A percentile compares a stretch with the other conserved stretches of the same genome.
Conservation (phyloP, 2,888 invertebrate genomes). For the Biston betularia region DNA sequence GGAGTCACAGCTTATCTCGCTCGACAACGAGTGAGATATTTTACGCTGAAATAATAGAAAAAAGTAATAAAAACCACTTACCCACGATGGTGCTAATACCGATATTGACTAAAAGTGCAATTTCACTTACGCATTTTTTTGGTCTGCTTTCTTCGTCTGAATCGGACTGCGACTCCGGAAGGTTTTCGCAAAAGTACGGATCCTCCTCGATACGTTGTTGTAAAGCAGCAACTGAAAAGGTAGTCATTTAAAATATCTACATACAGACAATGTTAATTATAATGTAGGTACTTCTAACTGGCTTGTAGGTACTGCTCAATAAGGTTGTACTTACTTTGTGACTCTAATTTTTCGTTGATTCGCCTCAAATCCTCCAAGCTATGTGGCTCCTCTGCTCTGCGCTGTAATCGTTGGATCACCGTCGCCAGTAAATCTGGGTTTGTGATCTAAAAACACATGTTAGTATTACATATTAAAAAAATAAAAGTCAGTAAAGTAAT, state of each 20-base stretch:
- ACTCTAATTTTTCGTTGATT: constrained; percentile 52
- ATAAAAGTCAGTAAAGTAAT: neutral
- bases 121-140: constrained; percentile 17
- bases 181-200: too few species aligned
- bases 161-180: neutral
- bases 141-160: constrained; percentile 4
- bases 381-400: constrained; percentile 25
- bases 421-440: constrained; percentile 53
- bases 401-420: constrained; percentile 53
- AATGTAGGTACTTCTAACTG: neutral
- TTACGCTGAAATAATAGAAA: too few species aligned
- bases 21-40: too few species aligned
- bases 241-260: too few species aligned
- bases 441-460: constrained; percentile 40
- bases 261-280: too few species aligned
- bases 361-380: constrained; percentile 49
- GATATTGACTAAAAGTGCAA: too few species aligned
- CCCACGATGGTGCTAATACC: too few species aligned
- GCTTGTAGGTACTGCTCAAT: neutral
- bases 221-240: too few species aligned
- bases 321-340: constrained; percentile 49
- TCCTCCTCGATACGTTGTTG: too few species aligned
- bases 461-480: neutral
- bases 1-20: too few species aligned
- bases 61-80: too few species aligned